These are phyloP conservation scores for Luidia sarsii DNA, from an alignment of 53 echinoderm and acorn worm genomes.

Conservation along the genomic window DNA sequence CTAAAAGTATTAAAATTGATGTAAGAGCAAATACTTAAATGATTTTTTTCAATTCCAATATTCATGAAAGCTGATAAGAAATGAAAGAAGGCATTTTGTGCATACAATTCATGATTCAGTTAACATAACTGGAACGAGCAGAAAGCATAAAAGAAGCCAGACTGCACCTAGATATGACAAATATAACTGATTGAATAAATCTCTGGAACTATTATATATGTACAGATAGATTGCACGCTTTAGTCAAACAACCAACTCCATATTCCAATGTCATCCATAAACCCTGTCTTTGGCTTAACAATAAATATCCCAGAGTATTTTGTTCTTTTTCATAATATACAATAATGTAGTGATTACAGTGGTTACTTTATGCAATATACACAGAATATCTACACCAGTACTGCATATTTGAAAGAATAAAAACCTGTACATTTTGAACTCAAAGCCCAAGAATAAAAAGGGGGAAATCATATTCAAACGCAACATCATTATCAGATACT, in stretches of 20 bases:
- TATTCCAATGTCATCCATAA: not conserved
- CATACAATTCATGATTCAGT: conserved; percentile 38
- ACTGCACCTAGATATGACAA: conserved; percentile 5
- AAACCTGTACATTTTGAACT: not conserved
- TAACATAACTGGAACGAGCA: conserved; percentile 35
- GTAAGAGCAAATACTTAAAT: too few relatives aligned
- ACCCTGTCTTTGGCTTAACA: conserved; percentile 45
- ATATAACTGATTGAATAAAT: conserved; percentile 6
- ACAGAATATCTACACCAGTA: conserved; percentile 39
- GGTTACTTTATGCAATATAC: conserved; percentile 22
- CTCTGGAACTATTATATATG: conserved; percentile 9
- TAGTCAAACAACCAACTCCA: not conserved
- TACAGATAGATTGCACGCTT: conserved; percentile 53
- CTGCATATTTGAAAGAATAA: conserved; percentile 46
- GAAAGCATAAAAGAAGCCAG: conserved; percentile 13
- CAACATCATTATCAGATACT: not conserved
- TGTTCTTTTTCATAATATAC: conserved; percentile 27
- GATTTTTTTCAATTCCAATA: too few relatives aligned
- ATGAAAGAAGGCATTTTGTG: conserved; percentile 58
- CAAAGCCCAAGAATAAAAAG: not conserved
- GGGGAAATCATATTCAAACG: not conserved
- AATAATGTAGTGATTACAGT: conserved; percentile 12
- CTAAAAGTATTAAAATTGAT: too few relatives aligned
- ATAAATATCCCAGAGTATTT: conserved; percentile 30
- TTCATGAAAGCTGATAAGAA: conserved; percentile 16